Conservation (phyloP, 2,888 invertebrate genomes). For the Euproctis similis region DNA sequence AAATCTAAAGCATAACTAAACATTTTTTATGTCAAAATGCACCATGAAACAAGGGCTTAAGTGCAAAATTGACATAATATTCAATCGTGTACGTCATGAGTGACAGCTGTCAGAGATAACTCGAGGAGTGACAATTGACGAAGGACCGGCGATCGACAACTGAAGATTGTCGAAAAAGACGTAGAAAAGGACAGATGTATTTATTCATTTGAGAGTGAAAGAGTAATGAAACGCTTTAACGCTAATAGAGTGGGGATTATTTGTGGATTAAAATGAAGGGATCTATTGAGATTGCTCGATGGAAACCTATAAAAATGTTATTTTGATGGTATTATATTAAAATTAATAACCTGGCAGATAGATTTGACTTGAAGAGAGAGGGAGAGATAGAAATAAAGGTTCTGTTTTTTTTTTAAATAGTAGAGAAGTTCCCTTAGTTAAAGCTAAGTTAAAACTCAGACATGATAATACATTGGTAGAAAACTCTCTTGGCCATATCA, state of each 20-base stretch:
- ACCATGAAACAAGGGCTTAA: conserved; percentile 26
- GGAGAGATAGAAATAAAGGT: too few relatives aligned
- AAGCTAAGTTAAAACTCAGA: too few relatives aligned
- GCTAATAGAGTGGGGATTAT: conserved; percentile 5
- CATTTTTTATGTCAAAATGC: conserved; percentile 5
- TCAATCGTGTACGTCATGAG: conserved; percentile 44
- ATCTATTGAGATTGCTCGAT: neutral
- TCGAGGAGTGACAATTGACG: conserved; percentile 52
- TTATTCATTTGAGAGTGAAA: conserved; percentile 9
- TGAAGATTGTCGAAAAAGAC: conserved; percentile 36
- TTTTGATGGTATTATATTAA: too few relatives aligned
- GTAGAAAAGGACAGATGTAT: conserved; percentile 23
- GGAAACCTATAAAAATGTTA: too few relatives aligned
- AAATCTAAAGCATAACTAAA: neutral
- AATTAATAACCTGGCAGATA: too few relatives aligned
- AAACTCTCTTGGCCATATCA: too few relatives aligned
- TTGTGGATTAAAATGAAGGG: conserved; percentile 1
- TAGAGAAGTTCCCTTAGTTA: too few relatives aligned
- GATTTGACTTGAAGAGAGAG: too few relatives aligned
- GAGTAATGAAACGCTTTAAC: conserved; percentile 2
- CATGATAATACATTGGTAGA: too few relatives aligned
- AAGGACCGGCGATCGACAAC: conserved; percentile 52
- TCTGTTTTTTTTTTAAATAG: too few relatives aligned
- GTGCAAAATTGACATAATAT: conserved; percentile 52
- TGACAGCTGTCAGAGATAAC: conserved; percentile 58